Evolutionary conservation across 2,888 invertebrate genomes (phyloP).

Genomic region (Lepidochitona cinerea): DNA sequence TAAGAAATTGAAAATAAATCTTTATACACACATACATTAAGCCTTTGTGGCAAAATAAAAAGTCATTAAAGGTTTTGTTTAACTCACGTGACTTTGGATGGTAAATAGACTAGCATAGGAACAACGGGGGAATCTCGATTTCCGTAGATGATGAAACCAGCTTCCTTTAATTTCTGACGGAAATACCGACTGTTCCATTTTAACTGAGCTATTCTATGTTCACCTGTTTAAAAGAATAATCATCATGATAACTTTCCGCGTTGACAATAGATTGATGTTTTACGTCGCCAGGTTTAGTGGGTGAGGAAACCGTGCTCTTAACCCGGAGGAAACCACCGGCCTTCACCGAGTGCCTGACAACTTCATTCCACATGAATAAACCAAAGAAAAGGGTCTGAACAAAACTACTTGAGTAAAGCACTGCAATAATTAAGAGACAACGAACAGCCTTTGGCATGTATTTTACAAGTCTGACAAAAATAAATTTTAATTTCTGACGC

Average conservation of each 20-base stretch:
- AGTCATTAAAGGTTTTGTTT: not conserved
- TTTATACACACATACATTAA: not conserved
- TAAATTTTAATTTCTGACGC: no score
- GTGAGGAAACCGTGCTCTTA: no score
- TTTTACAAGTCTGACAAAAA: no score
- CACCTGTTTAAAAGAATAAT: constrained; percentile 52
- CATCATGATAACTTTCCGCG: no score
- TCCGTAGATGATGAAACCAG: constrained; percentile 93
- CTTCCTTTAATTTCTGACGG: constrained; percentile 82
- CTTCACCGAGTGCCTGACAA: no score
- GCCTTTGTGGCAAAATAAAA: not conserved
- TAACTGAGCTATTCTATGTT: constrained; percentile 78
- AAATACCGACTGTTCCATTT: constrained; percentile 88
- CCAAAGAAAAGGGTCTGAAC: not conserved
- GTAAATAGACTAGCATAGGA: constrained; percentile 93
- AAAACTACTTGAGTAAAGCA: no score
- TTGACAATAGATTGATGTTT: no score
- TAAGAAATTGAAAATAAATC: not conserved
- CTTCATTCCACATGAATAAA: not conserved
- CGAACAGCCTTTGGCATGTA: no score
- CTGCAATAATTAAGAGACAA: no score
- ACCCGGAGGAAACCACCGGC: no score
- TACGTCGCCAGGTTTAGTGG: no score
- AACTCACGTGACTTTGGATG: constrained; percentile 91
- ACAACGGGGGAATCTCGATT: constrained; percentile 97